Base-by-base conservation (phyloP, 1,140 invertebrate species). In the Drosophila quadrilineata region DNA sequence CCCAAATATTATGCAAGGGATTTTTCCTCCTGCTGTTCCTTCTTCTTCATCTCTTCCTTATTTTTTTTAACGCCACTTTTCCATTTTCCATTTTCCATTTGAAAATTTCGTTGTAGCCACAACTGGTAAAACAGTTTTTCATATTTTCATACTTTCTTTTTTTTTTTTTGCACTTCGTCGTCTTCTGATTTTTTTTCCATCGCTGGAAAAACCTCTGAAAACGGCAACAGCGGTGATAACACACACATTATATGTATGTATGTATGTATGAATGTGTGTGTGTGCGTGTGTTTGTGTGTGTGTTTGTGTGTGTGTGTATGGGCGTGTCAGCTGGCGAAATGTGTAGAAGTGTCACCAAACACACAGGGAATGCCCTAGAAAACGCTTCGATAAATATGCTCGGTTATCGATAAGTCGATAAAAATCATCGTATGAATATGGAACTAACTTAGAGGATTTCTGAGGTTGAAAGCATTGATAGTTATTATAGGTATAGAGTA, bases 161-260 rank as follows among this genome's bases (percentile, higher is more conserved):
- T 10, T 10, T 28, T 24, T 9, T 3, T 36, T 19, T 12, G 14
- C 22, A 26, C 21, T 8, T 40, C 8, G 10, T 14, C 17, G 8
- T 12, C 3, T 16, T 22, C n/a, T 17, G 5, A 31, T 52, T 22
- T 58, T n/a, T 31, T 60, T 28, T n/a, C 8, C 3, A 14, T 28
- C 12, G 6, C 10, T 65, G 63, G 52, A 58, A 54, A 45, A 10
- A 10, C 24, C 26, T 54, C 70, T 48, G 84, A 72, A 80, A 80
- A 72, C 43, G 72, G 76, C 60, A 64, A 84, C 76, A 84, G 77
- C 68, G 53, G 63, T 82, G 76, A 82, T 80, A 75, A 80, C 76
- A 79, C 41, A 65, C 65, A 68, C 43, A 63, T 12, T 56, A 17
- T 29, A 29, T n/a, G 3, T n/a, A n/a, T n/a, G n/a, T n/a, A n/a